Evolutionary conservation across 2,888 invertebrate genomes (phyloP).

Genomic region (Callimorpha dominula): DNA sequence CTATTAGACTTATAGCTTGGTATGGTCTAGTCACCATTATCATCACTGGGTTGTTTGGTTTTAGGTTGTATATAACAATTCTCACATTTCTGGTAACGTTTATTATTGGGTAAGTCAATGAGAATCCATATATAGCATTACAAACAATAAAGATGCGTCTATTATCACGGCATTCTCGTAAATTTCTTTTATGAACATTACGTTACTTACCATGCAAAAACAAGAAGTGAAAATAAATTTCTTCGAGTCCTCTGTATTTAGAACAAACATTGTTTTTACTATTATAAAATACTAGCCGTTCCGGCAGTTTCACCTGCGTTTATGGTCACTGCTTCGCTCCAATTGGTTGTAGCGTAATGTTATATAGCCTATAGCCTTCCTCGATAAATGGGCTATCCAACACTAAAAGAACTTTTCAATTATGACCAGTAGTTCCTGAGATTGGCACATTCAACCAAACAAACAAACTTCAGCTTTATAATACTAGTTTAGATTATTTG

Average conservation of each 20-base stretch:
- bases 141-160: constrained; percentile 24
- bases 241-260: not conserved
- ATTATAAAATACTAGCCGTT: not conserved
- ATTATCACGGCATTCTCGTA: constrained; percentile 10
- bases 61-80: constrained; percentile 75
- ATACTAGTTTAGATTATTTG: not conserved
- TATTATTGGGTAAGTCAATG: constrained; percentile 74
- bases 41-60: constrained; percentile 75
- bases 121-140: constrained; percentile 27
- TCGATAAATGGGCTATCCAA: too few relatives aligned
- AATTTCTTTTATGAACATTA: not conserved
- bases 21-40: constrained; percentile 77
- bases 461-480: too few relatives aligned
- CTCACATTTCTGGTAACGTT: constrained; percentile 76
- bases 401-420: too few relatives aligned
- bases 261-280: not conserved
- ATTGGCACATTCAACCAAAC: too few relatives aligned
- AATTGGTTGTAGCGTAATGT: too few relatives aligned
- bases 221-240: not conserved
- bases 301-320: too few relatives aligned
- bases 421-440: too few relatives aligned
- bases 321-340: too few relatives aligned
- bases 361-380: too few relatives aligned
- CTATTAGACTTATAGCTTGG: constrained; percentile 71
- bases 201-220: not conserved